Evolutionary conservation across 2,113 vertebrate species (phyloP).

Genomic region (Pseudopipra pipra): DNA sequence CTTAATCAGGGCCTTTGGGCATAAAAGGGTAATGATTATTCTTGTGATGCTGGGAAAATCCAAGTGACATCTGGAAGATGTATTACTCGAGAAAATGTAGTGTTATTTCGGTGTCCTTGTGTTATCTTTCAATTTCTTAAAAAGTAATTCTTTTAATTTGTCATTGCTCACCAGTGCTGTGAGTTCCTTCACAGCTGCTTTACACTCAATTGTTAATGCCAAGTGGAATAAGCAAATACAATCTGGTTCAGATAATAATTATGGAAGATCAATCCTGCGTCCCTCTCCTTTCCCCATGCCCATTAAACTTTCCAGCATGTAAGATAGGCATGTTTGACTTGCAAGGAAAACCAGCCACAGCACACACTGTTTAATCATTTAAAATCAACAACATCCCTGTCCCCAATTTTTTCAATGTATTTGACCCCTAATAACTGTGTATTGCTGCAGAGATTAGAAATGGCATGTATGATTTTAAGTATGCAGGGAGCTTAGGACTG

Average conservation of each 20-base stretch:
- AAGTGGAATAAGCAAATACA: constrained; percentile 34
- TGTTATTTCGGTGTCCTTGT: constrained; percentile 23
- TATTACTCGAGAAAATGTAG: constrained; percentile 12
- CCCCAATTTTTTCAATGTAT: background rate
- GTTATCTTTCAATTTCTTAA: constrained; percentile 47
- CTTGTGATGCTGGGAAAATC: constrained; percentile 22
- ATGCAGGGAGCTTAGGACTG: background rate
- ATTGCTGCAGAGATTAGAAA: background rate
- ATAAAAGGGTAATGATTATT: constrained; percentile 33
- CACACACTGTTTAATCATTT: background rate
- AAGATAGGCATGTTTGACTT: background rate
- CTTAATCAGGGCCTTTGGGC: constrained; percentile 45
- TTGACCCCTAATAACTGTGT: background rate
- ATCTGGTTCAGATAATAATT: constrained; percentile 32
- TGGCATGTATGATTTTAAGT: background rate
- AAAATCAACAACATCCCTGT: background rate
- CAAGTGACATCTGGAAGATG: constrained; percentile 45
- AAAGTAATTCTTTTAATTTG: constrained; percentile 39
- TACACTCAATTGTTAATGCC: background rate
- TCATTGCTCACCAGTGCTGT: background rate
- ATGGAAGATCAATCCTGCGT: background rate
- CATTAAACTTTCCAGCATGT: background rate
- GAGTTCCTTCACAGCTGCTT: constrained; percentile 46
- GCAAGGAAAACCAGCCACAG: background rate
- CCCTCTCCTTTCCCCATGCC: background rate